These are phyloP conservation scores for Esox lucius DNA, from an alignment of 2,797 vertebrate genomes.

Conservation along the genomic window DNA sequence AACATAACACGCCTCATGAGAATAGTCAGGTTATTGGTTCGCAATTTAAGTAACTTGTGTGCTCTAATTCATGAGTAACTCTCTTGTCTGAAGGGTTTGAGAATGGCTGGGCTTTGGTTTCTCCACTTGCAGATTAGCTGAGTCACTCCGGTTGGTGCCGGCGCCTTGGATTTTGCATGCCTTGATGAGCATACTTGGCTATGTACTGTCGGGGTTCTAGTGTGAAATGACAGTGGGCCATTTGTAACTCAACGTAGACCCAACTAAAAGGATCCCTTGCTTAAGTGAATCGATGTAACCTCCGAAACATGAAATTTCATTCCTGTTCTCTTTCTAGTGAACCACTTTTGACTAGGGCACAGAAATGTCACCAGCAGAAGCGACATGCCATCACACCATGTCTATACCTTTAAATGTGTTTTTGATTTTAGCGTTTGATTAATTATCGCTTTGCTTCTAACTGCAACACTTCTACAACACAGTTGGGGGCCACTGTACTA, in stretches of 20 bases:
- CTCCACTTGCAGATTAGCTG: not conserved
- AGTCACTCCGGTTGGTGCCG: not conserved
- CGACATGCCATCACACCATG: too few species aligned
- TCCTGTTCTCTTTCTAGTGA: too few species aligned
- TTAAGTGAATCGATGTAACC: too few species aligned
- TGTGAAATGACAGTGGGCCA: too few species aligned
- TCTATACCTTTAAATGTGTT: slow-evolving; percentile 3
- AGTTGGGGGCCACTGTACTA: not conserved
- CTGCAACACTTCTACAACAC: not conserved
- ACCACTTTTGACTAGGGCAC: not conserved
- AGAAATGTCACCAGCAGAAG: not conserved
- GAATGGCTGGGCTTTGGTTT: not conserved
- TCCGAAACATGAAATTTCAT: too few species aligned
- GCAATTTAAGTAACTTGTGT: not conserved
- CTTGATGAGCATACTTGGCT: too few species aligned
- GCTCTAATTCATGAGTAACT: not conserved
- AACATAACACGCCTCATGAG: not conserved
- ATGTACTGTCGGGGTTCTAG: too few species aligned
- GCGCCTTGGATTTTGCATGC: not conserved
- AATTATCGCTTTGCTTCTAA: not conserved
- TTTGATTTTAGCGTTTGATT: slow-evolving; percentile 3
- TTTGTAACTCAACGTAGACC: too few species aligned
- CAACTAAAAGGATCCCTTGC: too few species aligned
- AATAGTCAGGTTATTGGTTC: not conserved
- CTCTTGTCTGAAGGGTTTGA: not conserved